Evolutionary conservation across 2,797 vertebrate species (phyloP), one percentile per base, ranked within the genome.

Genomic region (Selene dorsalis): DNA sequence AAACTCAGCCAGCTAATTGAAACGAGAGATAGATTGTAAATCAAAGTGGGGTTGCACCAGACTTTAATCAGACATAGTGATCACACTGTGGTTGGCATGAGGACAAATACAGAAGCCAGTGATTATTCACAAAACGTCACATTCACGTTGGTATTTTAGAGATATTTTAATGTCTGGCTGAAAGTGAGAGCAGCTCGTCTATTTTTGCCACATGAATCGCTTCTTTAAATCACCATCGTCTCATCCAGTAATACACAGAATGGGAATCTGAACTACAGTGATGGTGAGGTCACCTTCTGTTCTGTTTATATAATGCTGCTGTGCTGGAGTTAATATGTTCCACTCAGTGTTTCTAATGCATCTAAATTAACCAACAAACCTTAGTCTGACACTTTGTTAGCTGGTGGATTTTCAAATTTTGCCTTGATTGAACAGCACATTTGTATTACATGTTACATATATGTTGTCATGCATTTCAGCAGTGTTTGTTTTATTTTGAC

Each of bases 1-100:
- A 86, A 86, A 88, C 53, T 72, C 56, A 43, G 69, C 24, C 77
- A 59, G 74, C 84, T 91, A 89, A 90, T 90, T 89, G 80, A 87
- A 90, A 89, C 47, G 52, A 55, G 32, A 73, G 60, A 35, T 30
- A 38, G 65, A 64, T 35, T 30, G 70, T 88, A 80, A 89, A 88
- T 88, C 72, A 79, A 70, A 79, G 60, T 1, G 38, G 38, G 57
- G 22, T 35, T 41, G 56, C 69, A 39, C 8, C 7, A 0, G 52
- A 60, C 56, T 75, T 63, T 60, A 75, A 70, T 70, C 48, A 82
- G 72, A 65, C 28, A 22, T 48, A 53, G 50, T 53, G 74, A 84
- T 79, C 43, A 32, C 20, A 68, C 38, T 63, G 20, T 47, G 52
- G 59, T 77, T 75, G n/a, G 11, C 65, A 9, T 20, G 3, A 3